A percentile compares a stretch with the other conserved stretches of the same genome.
These are phyloP conservation scores for Apaloderma vittatum DNA, from an alignment of 2,113 vertebrate genomes.

Conservation along the genomic window DNA sequence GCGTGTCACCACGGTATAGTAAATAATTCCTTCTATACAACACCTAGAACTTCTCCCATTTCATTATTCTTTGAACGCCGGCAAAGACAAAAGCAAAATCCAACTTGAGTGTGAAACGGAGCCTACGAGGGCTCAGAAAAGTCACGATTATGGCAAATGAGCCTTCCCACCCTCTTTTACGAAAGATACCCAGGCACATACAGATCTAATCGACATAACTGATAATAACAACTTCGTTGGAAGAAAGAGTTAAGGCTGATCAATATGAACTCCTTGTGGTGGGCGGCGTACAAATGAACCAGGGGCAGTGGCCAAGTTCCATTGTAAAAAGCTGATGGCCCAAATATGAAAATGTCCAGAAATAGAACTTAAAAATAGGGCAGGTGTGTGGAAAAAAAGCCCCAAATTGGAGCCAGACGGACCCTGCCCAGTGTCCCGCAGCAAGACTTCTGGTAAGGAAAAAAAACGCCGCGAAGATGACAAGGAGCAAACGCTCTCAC, in stretches of 20 bases:
- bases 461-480: rapidly evolving
- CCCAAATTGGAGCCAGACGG: neutral
- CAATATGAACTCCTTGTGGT: neutral
- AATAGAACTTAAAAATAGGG: neutral
- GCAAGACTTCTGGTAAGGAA: neutral
- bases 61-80: neutral
- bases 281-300: neutral
- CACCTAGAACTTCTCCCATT: neutral
- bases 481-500: neutral
- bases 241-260: neutral
- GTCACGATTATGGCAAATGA: rapidly evolving
- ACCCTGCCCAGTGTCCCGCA: neutral
- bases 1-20: neutral
- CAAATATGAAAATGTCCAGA: neutral
- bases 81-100: neutral
- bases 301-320: neutral
- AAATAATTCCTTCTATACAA: conserved; percentile 57
- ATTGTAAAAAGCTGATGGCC: neutral
- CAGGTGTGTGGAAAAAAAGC: neutral
- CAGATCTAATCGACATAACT: neutral
- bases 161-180: neutral
- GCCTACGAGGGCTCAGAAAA: neutral
- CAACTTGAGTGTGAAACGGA: neutral
- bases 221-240: neutral
- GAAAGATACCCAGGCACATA: neutral